Base-by-base conservation (phyloP, 35 echinoderm and acorn worm species). In the Lytechinus variegatus region DNA sequence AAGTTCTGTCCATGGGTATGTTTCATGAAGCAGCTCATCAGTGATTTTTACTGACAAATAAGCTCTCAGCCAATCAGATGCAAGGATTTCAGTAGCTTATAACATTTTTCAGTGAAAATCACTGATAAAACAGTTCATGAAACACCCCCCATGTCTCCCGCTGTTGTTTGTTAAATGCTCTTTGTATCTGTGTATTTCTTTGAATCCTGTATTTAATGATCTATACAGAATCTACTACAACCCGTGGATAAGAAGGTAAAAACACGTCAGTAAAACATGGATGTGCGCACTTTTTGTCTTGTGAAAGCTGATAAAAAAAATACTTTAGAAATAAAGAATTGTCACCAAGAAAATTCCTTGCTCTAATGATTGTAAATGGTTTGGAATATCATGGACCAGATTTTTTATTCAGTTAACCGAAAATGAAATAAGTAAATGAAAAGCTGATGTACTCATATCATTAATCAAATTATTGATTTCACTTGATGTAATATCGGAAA, bases 201-300 rank as follows among this genome's bases (percentile, higher is more conserved):
- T 24, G 88, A 44, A 44, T 90, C 88, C 88, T 90, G 88, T 90
- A 54, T 90, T 28, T 90, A 90, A 90, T 10, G n/a, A 79, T 79
- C 24, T 54, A 12, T 54, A 90, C 88, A 90, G 88, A 90, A 90
- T 90, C 88, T 90, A 90, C 88, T 90, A 90, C 88, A 90, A 90
- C 88, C 88, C 88, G 2, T 90, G 88, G 88, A 90, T 90, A 90
- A 52, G 88, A 90, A 90, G 88, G 88, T 90, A 90, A 90, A 89
- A 90, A 33, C 10, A 79, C 19, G n/a, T 7, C 21, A 79, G 66
- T 24, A 79, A 79, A 79, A 44, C 33, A 79, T 79, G 66, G 66
- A 79, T 79, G 66, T 79, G 66, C 66, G 66, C 66, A 79, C 66
- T 79, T 79, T 79, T 16, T 79, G 66, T 79, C 66, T 79, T 79